phyloP scores from a whole-genome alignment of 1,140 invertebrate genomes.

The Bemisia tabaci region DNA sequence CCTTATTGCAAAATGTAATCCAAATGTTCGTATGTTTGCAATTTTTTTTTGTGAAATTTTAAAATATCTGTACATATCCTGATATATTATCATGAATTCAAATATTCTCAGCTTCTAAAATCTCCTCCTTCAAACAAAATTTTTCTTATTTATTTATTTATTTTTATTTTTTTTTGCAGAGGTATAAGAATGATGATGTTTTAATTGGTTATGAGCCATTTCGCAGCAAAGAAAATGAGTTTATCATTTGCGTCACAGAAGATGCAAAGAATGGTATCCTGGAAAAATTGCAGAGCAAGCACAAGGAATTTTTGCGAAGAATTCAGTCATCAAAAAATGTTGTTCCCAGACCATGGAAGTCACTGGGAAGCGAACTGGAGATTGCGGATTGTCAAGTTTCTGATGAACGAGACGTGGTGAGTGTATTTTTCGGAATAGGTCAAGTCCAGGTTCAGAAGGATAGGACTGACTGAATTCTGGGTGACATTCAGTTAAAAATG shows the following conservation, averaged over 20 bases:
- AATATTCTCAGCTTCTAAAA: too few relatives aligned
- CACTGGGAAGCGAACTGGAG: slow-evolving; percentile 46
- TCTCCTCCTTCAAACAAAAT: too few relatives aligned
- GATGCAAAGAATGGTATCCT: slow-evolving; percentile 33
- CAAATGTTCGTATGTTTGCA: too few relatives aligned
- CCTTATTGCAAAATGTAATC: too few relatives aligned
- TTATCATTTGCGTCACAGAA: slow-evolving; percentile 50
- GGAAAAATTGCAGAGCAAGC: slow-evolving; percentile 35
- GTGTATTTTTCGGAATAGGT: neutral
- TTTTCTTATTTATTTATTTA: slow-evolving; percentile 6
- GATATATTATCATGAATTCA: too few relatives aligned
- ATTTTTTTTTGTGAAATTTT: too few relatives aligned
- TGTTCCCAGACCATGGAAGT: slow-evolving; percentile 39
- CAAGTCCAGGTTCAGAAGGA: neutral
- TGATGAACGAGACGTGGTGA: neutral
- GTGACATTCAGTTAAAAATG: too few relatives aligned
- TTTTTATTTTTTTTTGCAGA: slow-evolving; percentile 16
- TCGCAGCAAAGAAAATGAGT: slow-evolving; percentile 41
- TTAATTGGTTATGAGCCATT: slow-evolving; percentile 52
- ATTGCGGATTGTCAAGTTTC: slow-evolving; percentile 31
- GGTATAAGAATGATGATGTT: slow-evolving; percentile 38
- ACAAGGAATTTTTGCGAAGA: slow-evolving; percentile 40
- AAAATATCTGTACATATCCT: too few relatives aligned
- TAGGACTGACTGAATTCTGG: too few relatives aligned
- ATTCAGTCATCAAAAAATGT: slow-evolving; percentile 47